Base-by-base conservation (phyloP, 2,113 vertebrate genomes). In the Paradoxurus hermaphroditus region DNA sequence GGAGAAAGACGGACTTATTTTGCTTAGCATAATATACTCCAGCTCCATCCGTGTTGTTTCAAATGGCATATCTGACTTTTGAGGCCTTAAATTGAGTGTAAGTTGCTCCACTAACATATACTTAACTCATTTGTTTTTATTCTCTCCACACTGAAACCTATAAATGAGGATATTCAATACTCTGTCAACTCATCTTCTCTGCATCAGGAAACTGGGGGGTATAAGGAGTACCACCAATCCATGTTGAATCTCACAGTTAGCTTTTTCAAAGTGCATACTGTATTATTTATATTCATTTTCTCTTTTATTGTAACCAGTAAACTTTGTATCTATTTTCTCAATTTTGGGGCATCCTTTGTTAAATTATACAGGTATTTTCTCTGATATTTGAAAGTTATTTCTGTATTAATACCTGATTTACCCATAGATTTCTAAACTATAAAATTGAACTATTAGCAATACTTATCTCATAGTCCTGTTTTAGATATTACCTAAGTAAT, bases 171-270 rank as follows among this genome's bases (percentile, higher is more conserved):
- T 78, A 83, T 5, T 25, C n/a, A 83, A 14, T 62, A 81, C 0
- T n/a, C 19, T 91, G 5, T 13, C 27, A 88, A 49, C 0, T 90
- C 4, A 93, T n/a, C 0, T 8, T 36, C 7, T 79, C 59, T 41
- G 1, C 1, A n/a, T 34, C 2, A 23, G 2, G 4, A 87, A 68
- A 53, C 5, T 25, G 1, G 4, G 12, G 1, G 0, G 31, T 41
- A 11, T 16, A 46, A 56, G 5, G 1, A 78, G 46, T 2, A 27
- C 56, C 8, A 78, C 5, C 7, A 10, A 75, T 13, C 75, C 9
- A 88, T 93, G 13, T 51, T 56, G n/a, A 62, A 86, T 18, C n/a
- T 93, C 1, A 81, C 1, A 3, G 1, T 44, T 96, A 8, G 4
- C 0, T 77, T 44, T 81, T 93, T 86, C 21, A 93, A 97, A 78